Base-by-base conservation (phyloP, 2,113 vertebrate species). In the Stercorarius parasiticus region DNA sequence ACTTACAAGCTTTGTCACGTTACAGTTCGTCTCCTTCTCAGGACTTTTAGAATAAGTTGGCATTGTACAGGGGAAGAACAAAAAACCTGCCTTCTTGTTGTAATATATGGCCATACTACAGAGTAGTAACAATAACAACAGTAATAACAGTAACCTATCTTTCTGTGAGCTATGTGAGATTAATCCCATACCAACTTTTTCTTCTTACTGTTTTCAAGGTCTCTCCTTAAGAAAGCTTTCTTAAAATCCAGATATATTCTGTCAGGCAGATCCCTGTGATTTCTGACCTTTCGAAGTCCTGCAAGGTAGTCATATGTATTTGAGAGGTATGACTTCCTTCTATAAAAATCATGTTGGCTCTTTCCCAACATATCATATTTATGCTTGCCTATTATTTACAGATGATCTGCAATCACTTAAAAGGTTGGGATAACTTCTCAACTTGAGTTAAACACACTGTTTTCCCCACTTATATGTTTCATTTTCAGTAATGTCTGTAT, bases 1-100 rank as follows among this genome's bases (percentile, higher is more conserved):
- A 59, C 13, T 90, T 58, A 34, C 15, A 81, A 53, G 2, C 10
- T 65, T 84, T 95, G 19, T 23, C 29, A 26, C 8, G 3, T 20
- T 87, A 26, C 11, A 45, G 11, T 42, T 72, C 42, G 25, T 78
- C 16, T 77, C 29, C 4, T 62, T 82, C 70, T 59, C 17, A 78
- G 45, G 43, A 82, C 17, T 61, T 82, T 65, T n/a, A 55, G 21
- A 87, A 56, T 55, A 88, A 65, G 22, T 27, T 58, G 5, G 2
- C 2, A 8, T 40, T 32, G 7, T 29, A 29, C 1, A 49, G 20
- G 2, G 9, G 11, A 8, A 11, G 9, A 10, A 8, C 0, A 47
- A 67, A 69, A 55, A 29, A 3, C 0, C 7, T 9, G 2, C 16
- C 17, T 55, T 2, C 7, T 59, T 3, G 1, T 42, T 56, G 14